These are phyloP conservation scores for Ormyrus pomaceus DNA, from an alignment of 2,888 invertebrate genomes.

Conservation along the genomic window DNA sequence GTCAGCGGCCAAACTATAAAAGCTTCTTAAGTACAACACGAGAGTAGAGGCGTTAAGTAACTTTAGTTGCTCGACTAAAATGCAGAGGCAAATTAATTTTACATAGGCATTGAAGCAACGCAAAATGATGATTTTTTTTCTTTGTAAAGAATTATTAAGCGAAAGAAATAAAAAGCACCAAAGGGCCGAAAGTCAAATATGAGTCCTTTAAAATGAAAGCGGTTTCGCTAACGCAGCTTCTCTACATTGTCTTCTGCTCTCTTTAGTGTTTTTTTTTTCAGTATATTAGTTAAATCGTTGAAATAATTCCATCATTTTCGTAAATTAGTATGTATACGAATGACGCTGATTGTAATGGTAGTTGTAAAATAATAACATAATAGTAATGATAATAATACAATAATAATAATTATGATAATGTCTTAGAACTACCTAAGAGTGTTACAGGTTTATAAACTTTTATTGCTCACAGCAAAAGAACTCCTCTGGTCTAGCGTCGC, in stretches of 20 bases:
- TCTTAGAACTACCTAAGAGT: constrained; percentile 69
- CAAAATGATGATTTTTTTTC: constrained; percentile 47
- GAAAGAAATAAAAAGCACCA: constrained; percentile 43
- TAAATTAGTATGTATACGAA: constrained; percentile 57
- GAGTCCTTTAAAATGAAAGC: constrained; percentile 68
- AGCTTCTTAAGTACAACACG: constrained; percentile 59
- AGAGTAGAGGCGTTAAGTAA: constrained; percentile 60
- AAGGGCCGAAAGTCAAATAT: constrained; percentile 46
- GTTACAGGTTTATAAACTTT: constrained; percentile 64
- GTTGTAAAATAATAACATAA: constrained; percentile 63
- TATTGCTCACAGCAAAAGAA: constrained; percentile 56
- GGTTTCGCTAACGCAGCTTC: constrained; percentile 60
- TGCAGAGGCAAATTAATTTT: constrained; percentile 55
- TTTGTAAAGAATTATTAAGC: constrained; percentile 40
- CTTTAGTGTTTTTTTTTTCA: constrained; percentile 22
- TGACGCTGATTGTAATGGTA: constrained; percentile 63
- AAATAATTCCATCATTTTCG: constrained; percentile 61
- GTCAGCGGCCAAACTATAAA: constrained; percentile 46
- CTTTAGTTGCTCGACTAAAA: constrained; percentile 58
- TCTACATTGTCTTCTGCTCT: constrained; percentile 59
- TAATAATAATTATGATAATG: constrained; percentile 65
- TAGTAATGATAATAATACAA: constrained; percentile 60
- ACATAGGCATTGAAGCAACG: constrained; percentile 41
- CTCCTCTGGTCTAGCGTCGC: constrained; percentile 51
- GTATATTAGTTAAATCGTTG: constrained; percentile 61